Base-by-base conservation (phyloP, 2,888 invertebrate species). In the Sminthurides aquaticus region DNA sequence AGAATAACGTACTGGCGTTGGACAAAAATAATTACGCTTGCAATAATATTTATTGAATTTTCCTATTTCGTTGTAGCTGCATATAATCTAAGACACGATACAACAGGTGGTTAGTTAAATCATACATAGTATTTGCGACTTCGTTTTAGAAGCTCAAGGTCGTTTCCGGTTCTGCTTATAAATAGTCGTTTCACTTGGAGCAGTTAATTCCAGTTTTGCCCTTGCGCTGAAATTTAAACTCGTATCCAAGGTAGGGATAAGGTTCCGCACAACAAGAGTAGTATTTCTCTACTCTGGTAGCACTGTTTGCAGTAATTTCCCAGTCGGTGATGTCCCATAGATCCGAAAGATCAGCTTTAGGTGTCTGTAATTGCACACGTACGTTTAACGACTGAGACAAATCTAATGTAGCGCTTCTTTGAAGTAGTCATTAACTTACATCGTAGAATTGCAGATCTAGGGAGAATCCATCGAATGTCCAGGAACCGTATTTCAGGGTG, bases 201-300 rank as follows among this genome's bases (percentile, higher is more conserved):
- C 63, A 58, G 29, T 34, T 52, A 11, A 20, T 52, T 29, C 57
- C 3, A n/a, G 27, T 29, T 3, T 58, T 60, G 29, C 43, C 49
- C 25, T 48, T 43, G 1, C 64, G 49, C 25, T 64, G 48, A 34
- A 64, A 57, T 3, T 26, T 29, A 22, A 64, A 34, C 1, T 58
- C 49, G 22, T 22, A 52, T 1, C 20, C 49, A 5, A 64, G 26
- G 1, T 25, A 28, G 3, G 57, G 43, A 49, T 71, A 71, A 2
- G 71, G 69, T 26, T 71, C 71, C 2, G 55, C 55, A 43, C 70
- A 71, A 28, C 71, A 70, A n/a, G 62, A 56, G 56, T 71, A 71
- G 49, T 59, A 62, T 60, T 67, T 71, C 22, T 55, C 67, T 22
- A 66, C 34, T 3, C 65, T 34, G n/a, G 49, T 59, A 15, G 64